Base-by-base conservation (phyloP, 2,113 vertebrate species). In the Mola mola region DNA sequence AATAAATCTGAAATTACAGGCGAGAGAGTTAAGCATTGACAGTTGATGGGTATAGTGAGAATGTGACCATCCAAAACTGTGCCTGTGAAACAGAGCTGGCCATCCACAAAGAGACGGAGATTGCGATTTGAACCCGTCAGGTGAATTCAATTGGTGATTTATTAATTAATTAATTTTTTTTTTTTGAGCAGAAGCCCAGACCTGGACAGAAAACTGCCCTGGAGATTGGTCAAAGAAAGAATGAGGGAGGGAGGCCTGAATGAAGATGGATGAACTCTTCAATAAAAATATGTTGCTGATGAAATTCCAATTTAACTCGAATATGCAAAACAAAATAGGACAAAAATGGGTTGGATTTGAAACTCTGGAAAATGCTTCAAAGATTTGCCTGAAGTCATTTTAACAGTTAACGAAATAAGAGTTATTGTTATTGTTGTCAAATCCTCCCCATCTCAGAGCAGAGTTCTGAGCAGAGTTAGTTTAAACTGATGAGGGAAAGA, bases 11-110 rank as follows among this genome's bases (percentile, higher is more conserved):
- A 84, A 82, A 85, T 85, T 66, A 72, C 37, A 82, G 74, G 64
- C 58, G 43, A 68, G 63, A 66, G 80, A 74, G 46, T 66, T 34
- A 63, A 80, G 67, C 56, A n/a, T 26, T 66, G 82, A 81, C 80
- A 79, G 78, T 83, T 75, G 77, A 86, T 29, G 69, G 62, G 72
- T 28, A 65, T 84, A 83, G 84, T 77, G 80, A 88, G 85, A 67
- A 65, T 1, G 68, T 76, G 75, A 53, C 60, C 37, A 33, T 83
- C 75, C 66, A 74, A 60, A 83, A 61, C 31, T 19, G 53, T 51
- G 70, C 73, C 75, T 71, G 61, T 78, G 80, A 80, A 82, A 75
- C 2, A 51, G 78, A 81, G 56, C 66, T 34, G 75, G 58, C 21
- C 21, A 41, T 61, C 51, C 33, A 17, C 66, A 52, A 74, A 77